phyloP scores from a whole-genome alignment of 2,888 invertebrate species.

The Tinea pellionella region DNA sequence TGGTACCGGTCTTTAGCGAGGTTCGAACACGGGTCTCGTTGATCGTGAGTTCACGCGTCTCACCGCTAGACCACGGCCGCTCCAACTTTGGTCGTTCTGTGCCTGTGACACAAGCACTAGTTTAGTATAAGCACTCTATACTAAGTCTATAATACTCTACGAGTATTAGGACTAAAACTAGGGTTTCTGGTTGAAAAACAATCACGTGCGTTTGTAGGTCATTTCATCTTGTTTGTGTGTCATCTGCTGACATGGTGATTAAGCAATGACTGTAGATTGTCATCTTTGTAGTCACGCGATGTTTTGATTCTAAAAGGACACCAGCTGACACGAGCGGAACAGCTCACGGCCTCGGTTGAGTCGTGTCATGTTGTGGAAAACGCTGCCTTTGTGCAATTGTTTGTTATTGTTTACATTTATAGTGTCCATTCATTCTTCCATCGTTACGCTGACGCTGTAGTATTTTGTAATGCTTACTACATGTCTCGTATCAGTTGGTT shows the following conservation, averaged over 20 bases:
- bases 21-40: too few relatives aligned
- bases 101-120: too few relatives aligned
- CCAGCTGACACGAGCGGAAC: constrained; percentile 6
- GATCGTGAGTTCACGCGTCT: too few relatives aligned
- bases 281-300: constrained; percentile 14
- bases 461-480: background rate
- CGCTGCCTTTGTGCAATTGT: constrained; percentile 5
- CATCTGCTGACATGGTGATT: background rate
- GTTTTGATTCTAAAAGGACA: constrained; percentile 14
- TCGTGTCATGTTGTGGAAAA: constrained; percentile 2
- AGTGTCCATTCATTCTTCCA: background rate
- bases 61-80: too few relatives aligned
- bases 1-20: too few relatives aligned
- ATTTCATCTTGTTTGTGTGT: background rate
- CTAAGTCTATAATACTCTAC: too few relatives aligned
- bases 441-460: background rate
- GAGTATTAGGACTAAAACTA: too few relatives aligned
- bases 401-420: background rate
- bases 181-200: too few relatives aligned
- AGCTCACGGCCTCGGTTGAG: background rate
- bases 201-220: background rate
- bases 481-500: background rate
- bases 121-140: too few relatives aligned
- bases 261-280: constrained; percentile 2
- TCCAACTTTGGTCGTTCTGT: too few relatives aligned